Evolutionary conservation across 1,140 invertebrate genomes (phyloP).

Genomic region (Bombyx mori): ASM3026992v2 NC_085110.1:15265501-15266000

Average conservation of each 20-base stretch:
- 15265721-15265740: constrained; percentile 9
- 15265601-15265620: constrained; percentile 47
- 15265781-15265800: constrained; percentile 16
- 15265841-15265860: constrained; percentile 46
- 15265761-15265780: constrained; percentile 13
- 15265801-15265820: constrained; percentile 10
- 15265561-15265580: constrained; percentile 47
- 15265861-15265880: constrained; percentile 63
- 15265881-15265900: constrained; percentile 51
- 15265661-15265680: constrained; percentile 64
- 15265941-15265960: constrained; percentile 31
- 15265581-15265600: constrained; percentile 60
- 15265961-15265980: constrained; percentile 36
- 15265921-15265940: constrained; percentile 58
- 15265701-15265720: constrained; percentile 38
- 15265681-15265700: constrained; percentile 56
- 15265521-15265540: constrained; percentile 28
- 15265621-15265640: constrained; percentile 51
- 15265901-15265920: constrained; percentile 38
- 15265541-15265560: constrained; percentile 55
- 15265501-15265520: constrained; percentile 13
- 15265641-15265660: constrained; percentile 43
- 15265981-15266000: constrained; percentile 17
- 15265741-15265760: constrained; percentile 1
- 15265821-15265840: constrained; percentile 26